phyloP scores from a whole-genome alignment of 2,113 vertebrate genomes.

The Anas platyrhynchos region DNA sequence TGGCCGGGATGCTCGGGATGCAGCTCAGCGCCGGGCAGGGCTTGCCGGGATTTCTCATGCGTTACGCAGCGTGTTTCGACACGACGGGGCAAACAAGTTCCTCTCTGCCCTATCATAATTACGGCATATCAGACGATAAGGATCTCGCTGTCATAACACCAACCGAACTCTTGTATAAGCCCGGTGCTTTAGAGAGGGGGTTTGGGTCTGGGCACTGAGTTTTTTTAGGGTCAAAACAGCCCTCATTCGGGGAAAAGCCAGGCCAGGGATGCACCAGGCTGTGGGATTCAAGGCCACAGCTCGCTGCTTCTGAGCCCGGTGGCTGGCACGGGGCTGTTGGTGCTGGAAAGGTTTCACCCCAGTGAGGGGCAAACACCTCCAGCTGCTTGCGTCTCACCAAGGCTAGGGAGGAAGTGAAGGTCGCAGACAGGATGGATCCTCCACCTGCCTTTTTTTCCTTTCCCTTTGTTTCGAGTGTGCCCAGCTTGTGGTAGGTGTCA shows the following conservation, averaged over 20 bases:
- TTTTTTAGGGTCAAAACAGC: background rate
- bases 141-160: constrained; percentile 18
- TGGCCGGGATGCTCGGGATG: background rate
- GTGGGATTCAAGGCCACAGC: background rate
- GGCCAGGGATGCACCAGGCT: background rate
- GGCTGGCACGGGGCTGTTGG: background rate
- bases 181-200: background rate
- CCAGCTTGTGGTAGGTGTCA: background rate
- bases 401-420: background rate
- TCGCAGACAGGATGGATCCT: background rate
- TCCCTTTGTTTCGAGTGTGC: background rate
- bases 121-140: constrained; percentile 9
- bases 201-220: background rate
- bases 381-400: background rate
- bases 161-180: background rate
- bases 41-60: background rate
- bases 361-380: background rate
- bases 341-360: background rate
- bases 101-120: background rate
- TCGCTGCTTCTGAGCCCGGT: background rate
- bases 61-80: background rate
- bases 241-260: background rate
- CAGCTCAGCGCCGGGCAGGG: background rate
- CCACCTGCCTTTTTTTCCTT: background rate
- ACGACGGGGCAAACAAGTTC: background rate